Evolutionary conservation across 1,140 invertebrate genomes (phyloP), one percentile per base, ranked within the genome.

Genomic region (Halictus rubicundus): DNA sequence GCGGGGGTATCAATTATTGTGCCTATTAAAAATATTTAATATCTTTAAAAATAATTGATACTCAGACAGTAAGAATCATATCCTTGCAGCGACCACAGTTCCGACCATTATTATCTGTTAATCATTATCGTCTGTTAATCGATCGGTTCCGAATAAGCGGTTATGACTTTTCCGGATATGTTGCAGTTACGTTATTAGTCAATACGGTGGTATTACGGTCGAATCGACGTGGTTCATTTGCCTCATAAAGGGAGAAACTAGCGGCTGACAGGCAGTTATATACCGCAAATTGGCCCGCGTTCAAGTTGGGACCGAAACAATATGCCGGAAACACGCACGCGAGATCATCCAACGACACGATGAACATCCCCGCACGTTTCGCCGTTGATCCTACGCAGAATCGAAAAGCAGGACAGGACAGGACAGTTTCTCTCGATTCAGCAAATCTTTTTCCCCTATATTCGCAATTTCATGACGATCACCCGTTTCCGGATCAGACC

Each of bases 231-330:
- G 81, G 74, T 78, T 78, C 80, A 78, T 83, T 83, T 82, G 68
- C 63, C 82, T 83, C 82, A n/a, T 83, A 72, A 83, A 72, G 64
- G 64, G 74, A 64, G 80, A 68, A 83, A 78, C 74, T 72, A 82
- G 57, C 82, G 74, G 82, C 49, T 64, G 74, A 70, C 74, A 49
- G 19, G 52, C 49, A 83, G 81, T 83, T 83, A 83, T 83, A 70
- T 83, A 78, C 66, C 77, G 57, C 71, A 75, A 79, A 84, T 84
- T 84, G 83, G 83, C 81, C 63, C 70, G 71, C 57, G 73, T 84
- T 84, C 83, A 80, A 84, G 70, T 80, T 81, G 54, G 57, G 46
- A 39, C 78, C 81, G 68, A 78, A 83, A 75, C 83, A 77, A 74
- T 66, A 70, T 72, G 81, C 25, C n/a, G 27, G 57, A 61, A 77